These are phyloP conservation scores for Sebastes kiyomatsui DNA, from an alignment of 2,797 vertebrate species.

Conservation along the genomic window DNA sequence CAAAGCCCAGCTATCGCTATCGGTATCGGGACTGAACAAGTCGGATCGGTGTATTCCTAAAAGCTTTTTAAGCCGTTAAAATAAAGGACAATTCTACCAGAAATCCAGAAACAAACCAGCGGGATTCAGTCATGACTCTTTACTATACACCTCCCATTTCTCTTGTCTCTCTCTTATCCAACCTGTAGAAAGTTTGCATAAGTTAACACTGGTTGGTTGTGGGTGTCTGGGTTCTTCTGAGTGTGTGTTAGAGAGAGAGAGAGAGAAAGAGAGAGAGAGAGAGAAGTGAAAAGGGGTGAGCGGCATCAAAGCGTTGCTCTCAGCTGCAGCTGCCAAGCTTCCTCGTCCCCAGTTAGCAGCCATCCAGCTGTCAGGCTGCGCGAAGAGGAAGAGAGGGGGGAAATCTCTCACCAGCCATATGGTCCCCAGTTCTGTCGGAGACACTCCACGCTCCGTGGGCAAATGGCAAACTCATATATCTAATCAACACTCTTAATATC, in stretches of 20 bases:
- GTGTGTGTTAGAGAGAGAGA: conserved; percentile 13
- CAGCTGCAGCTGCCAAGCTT: conserved; percentile 93
- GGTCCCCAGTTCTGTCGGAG: conserved; percentile 87
- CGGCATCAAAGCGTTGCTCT: conserved; percentile 88
- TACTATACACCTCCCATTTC: background rate
- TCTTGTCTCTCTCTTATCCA: conserved; percentile 42
- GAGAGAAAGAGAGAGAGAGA: conserved; percentile 33
- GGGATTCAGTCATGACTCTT: background rate
- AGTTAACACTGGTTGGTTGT: conserved; percentile 74
- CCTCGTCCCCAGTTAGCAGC: conserved; percentile 88
- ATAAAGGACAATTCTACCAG: background rate
- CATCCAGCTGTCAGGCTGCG: conserved; percentile 89
- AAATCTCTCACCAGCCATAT: conserved; percentile 95
- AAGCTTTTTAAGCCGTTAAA: background rate
- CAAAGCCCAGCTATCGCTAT: too few species aligned
- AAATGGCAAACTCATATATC: conserved; percentile 88
- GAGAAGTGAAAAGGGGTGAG: conserved; percentile 74
- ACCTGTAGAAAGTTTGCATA: conserved; percentile 88
- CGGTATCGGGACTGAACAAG: too few species aligned
- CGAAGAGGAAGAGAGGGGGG: conserved; percentile 87
- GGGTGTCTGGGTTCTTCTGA: conserved; percentile 25
- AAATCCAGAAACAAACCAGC: background rate
- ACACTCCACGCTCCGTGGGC: conserved; percentile 85
- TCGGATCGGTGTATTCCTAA: accelerated
- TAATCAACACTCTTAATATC: conserved; percentile 86